Evolutionary conservation across 2,113 vertebrate genomes (phyloP).

Genomic region (Rynchops niger): DNA sequence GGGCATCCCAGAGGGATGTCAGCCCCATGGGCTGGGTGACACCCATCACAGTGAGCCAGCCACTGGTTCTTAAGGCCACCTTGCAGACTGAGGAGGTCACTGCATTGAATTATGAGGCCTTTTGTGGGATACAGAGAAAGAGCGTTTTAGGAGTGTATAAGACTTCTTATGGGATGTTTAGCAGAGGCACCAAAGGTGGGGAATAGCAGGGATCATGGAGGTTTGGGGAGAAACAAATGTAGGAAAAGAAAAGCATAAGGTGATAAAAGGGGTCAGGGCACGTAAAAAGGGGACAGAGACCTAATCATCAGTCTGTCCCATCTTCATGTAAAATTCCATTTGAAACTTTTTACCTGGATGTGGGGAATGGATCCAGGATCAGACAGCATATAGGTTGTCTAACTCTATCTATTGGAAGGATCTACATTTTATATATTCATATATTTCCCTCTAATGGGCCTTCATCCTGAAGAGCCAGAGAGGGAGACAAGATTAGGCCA

Average conservation of each 20-base stretch:
- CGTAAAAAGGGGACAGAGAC: neutral
- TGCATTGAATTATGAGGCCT: neutral
- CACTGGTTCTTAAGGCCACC: neutral
- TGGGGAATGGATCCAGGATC: neutral
- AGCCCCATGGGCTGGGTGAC: neutral
- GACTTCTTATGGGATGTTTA: neutral
- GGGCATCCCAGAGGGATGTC: neutral
- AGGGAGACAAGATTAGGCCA: neutral
- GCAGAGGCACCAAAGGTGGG: neutral
- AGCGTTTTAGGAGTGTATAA: neutral
- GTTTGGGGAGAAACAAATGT: neutral
- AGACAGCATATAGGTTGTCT: neutral
- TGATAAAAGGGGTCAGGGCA: neutral
- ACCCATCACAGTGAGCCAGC: neutral
- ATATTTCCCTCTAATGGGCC: neutral
- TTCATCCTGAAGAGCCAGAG: neutral
- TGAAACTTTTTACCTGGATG: neutral
- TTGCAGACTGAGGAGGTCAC: neutral
- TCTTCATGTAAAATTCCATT: neutral
- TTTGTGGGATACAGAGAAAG: neutral
- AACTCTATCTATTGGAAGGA: neutral
- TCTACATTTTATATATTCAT: neutral
- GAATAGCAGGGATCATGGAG: neutral
- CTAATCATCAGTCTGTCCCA: neutral
- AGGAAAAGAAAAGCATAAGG: neutral